Conservation (phyloP, 2,888 invertebrate genomes). For the Syritta pipiens region DNA sequence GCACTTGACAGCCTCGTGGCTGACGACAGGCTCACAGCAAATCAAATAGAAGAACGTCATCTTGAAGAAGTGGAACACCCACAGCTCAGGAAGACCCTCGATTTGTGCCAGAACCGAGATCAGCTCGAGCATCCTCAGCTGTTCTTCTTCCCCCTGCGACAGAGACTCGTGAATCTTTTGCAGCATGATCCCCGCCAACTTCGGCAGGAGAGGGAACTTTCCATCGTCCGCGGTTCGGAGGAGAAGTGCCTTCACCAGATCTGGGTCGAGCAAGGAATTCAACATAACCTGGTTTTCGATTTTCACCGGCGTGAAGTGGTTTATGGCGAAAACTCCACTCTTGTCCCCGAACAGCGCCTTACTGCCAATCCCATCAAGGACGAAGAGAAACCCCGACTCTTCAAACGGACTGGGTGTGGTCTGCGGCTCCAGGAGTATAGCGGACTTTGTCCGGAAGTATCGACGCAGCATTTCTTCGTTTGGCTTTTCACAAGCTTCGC, state of each 20-base stretch:
- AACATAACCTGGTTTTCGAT: conserved; percentile 33
- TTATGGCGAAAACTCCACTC: conserved; percentile 49
- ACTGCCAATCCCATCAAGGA: conserved; percentile 38
- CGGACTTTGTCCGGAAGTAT: conserved; percentile 1
- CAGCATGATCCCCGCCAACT: conserved; percentile 53
- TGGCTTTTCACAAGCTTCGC: conserved; percentile 48
- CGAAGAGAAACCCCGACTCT: conserved; percentile 33
- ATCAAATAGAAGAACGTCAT: conserved; percentile 76
- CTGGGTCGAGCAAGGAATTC: conserved; percentile 24
- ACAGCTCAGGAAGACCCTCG: conserved; percentile 72
- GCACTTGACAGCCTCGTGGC: conserved; percentile 76
- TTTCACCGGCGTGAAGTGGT: conserved; percentile 43
- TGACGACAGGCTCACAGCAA: conserved; percentile 74
- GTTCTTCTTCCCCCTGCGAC: conserved; percentile 39
- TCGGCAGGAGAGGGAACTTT: conserved; percentile 48
- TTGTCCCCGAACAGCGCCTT: conserved; percentile 22
- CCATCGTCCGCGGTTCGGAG: conserved; percentile 20
- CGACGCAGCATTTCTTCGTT: neutral
- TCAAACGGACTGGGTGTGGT: neutral
- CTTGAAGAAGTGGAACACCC: conserved; percentile 77
- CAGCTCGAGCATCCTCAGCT: conserved; percentile 61
- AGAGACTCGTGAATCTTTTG: conserved; percentile 43
- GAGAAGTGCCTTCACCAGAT: conserved; percentile 37
- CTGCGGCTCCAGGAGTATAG: conserved; percentile 14
- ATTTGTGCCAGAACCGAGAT: conserved; percentile 65